A percentile compares a stretch with the other conserved stretches of the same genome.
Conservation (phyloP, 2,113 vertebrate genomes). For the Charadrius vociferus region DNA sequence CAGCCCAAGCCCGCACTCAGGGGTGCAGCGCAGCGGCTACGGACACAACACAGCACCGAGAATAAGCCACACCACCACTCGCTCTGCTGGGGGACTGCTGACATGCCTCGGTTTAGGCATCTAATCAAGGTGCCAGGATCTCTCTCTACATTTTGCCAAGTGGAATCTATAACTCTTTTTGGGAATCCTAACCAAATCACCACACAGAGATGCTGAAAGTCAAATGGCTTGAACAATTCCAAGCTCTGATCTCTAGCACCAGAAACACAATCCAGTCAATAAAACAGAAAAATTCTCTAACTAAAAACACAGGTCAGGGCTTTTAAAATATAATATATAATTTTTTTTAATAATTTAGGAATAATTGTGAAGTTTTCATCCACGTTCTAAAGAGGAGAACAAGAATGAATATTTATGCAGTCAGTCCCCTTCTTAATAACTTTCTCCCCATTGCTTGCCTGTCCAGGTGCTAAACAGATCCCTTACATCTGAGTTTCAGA, state of each 20-base stretch:
- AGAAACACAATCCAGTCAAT: neutral
- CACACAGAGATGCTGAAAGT: neutral
- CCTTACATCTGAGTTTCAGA: neutral
- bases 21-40: too few species aligned
- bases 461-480: slow-evolving; percentile 38
- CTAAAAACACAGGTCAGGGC: neutral
- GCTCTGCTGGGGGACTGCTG: neutral
- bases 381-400: neutral
- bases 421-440: neutral
- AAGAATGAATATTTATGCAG: neutral
- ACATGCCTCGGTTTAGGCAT: neutral
- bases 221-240: neutral
- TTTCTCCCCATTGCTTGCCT: neutral
- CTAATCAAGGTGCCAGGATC: neutral
- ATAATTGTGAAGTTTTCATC: neutral
- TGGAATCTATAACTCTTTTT: neutral
- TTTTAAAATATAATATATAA: neutral
- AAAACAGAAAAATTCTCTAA: neutral
- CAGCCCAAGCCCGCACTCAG: too few species aligned
- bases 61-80: neutral
- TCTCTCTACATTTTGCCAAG: neutral
- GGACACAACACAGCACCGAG: neutral
- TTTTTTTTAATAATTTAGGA: neutral
- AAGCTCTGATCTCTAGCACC: neutral
- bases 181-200: neutral